Evolutionary conservation across 2,888 invertebrate genomes (phyloP).

Genomic region (Trichacis sp.): DNA sequence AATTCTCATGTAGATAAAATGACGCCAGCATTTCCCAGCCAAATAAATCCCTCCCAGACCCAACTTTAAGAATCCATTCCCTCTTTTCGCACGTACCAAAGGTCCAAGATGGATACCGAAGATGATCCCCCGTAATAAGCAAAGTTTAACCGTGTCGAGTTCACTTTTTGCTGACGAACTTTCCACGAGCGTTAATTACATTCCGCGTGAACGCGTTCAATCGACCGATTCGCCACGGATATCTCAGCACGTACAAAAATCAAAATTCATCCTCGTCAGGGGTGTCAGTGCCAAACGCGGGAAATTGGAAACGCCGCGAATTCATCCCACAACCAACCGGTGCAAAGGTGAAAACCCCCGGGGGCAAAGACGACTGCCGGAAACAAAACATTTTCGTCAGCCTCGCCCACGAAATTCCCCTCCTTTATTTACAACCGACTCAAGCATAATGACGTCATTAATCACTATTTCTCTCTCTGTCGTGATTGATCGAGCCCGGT

Average conservation of each 20-base stretch:
- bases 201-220: conserved; percentile 55
- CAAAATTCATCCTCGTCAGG: conserved; percentile 29
- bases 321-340: too few species aligned
- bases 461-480: conserved; percentile 19
- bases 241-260: conserved; percentile 29
- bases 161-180: conserved; percentile 39
- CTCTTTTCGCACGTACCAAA: conserved; percentile 17
- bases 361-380: neutral
- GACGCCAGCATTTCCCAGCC: too few species aligned
- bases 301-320: conserved; percentile 6
- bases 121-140: conserved; percentile 48
- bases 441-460: conserved; percentile 20
- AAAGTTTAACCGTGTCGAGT: conserved; percentile 47
- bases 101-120: conserved; percentile 43
- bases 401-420: neutral
- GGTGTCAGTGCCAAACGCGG: conserved; percentile 16
- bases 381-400: neutral
- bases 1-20: too few species aligned
- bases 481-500: conserved; percentile 15
- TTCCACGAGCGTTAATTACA: conserved; percentile 56
- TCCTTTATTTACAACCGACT: conserved; percentile 8
- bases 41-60: too few species aligned
- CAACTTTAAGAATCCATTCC: too few species aligned
- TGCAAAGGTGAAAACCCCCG: conserved; percentile 3
- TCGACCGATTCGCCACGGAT: conserved; percentile 52